These are phyloP conservation scores for Parus major DNA, from an alignment of 2,113 vertebrate genomes.

Conservation along the genomic window DNA sequence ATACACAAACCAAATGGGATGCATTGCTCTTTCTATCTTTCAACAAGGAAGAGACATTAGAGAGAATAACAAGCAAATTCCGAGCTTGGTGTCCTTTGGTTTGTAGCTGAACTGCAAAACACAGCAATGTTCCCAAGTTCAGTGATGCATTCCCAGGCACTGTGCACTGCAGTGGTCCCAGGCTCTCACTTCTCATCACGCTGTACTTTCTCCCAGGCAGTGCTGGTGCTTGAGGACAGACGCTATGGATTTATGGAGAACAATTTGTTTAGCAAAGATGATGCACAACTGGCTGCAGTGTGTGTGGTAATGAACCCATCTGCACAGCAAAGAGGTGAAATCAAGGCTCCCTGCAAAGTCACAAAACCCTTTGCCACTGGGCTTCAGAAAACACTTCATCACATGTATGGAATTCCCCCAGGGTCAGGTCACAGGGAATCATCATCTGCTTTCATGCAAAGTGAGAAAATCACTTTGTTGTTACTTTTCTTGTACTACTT, in stretches of 20 bases:
- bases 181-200: not conserved
- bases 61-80: not conserved
- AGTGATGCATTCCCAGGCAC: not conserved
- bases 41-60: not conserved
- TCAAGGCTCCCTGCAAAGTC: not conserved
- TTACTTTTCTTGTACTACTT: conserved; percentile 71
- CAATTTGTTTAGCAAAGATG: not conserved
- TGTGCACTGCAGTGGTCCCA: not conserved
- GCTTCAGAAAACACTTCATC: not conserved
- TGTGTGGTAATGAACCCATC: not conserved
- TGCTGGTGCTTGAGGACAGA: not conserved
- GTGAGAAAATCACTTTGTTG: not conserved
- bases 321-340: not conserved
- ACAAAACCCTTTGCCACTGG: not conserved
- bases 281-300: not conserved
- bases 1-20: not conserved
- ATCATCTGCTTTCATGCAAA: not conserved
- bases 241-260: not conserved
- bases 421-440: not conserved
- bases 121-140: fast-evolving
- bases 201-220: not conserved
- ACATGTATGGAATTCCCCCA: not conserved
- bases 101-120: not conserved
- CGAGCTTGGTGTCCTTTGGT: not conserved
- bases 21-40: not conserved